phyloP scores from a whole-genome alignment of 2,113 vertebrate species.

The Cryptotis parvus region DNA sequence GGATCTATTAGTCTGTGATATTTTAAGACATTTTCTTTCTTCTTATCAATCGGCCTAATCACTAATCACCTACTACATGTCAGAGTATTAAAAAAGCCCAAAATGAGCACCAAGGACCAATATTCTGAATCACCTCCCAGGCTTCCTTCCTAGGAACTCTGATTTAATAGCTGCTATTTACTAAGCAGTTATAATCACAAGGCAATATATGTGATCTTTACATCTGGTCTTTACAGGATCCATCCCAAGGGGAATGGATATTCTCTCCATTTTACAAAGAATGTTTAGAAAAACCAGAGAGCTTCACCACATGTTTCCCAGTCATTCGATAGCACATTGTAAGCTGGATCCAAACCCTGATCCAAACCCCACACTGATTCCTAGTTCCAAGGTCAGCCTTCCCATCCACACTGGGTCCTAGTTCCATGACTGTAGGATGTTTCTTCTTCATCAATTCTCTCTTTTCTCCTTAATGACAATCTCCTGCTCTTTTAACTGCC shows the following conservation, averaged over 20 bases:
- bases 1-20: too few relatives aligned
- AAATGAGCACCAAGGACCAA: neutral
- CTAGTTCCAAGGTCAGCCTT: too few relatives aligned
- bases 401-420: too few relatives aligned
- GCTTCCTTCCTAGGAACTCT: neutral
- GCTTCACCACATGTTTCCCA: neutral
- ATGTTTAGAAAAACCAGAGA: neutral
- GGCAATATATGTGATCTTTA: neutral
- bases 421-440: too few relatives aligned
- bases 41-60: too few relatives aligned
- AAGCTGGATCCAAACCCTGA: neutral
- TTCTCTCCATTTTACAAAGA: neutral
- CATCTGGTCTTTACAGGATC: neutral
- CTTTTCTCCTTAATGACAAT: too few relatives aligned
- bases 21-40: too few relatives aligned
- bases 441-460: too few relatives aligned
- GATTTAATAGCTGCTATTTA: neutral
- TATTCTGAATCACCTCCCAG: neutral
- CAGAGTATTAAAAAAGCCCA: constrained; percentile 22
- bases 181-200: neutral
- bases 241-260: neutral
- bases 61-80: neutral
- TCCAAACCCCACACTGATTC: too few relatives aligned
- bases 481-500: too few relatives aligned
- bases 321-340: neutral